Conservation (phyloP, 2,113 vertebrate genomes). For the Alces alces region DNA sequence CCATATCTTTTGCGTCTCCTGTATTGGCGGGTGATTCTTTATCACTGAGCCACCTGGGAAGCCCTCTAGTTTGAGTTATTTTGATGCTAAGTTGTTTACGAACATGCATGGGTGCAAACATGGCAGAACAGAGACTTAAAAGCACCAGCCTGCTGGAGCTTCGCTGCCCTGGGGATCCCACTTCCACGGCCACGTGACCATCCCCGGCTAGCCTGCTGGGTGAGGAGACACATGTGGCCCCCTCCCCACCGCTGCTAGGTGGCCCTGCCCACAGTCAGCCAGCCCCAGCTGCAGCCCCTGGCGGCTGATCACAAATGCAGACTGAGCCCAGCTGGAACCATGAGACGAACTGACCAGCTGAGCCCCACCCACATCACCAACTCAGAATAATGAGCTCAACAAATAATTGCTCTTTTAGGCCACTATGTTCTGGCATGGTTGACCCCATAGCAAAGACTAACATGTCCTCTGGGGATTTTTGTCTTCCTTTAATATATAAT, state of each 20-base stretch:
- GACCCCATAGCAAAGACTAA: not conserved
- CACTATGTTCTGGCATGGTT: not conserved
- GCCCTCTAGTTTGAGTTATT: not conserved
- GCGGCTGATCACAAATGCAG: not conserved
- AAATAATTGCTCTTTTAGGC: not conserved
- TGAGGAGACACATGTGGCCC: accelerated
- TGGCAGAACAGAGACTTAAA: not conserved
- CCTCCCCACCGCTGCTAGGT: not conserved
- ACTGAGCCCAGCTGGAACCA: not conserved
- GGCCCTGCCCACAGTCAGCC: too few species aligned
- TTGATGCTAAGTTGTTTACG: not conserved
- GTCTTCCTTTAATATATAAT: not conserved
- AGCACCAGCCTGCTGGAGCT: not conserved
- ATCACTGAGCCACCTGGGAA: not conserved
- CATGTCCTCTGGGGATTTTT: not conserved
- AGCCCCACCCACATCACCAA: not conserved
- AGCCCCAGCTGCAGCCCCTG: not conserved
- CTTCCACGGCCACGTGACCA: accelerated
- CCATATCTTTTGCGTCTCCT: not conserved
- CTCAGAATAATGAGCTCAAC: not conserved
- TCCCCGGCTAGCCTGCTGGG: too few species aligned
- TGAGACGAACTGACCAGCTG: not conserved
- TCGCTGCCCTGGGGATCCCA: not conserved
- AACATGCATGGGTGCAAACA: accelerated
- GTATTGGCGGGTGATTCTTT: not conserved